phyloP scores from a whole-genome alignment of 2,888 invertebrate species.

The Dorcus parallelipipedus region DNA sequence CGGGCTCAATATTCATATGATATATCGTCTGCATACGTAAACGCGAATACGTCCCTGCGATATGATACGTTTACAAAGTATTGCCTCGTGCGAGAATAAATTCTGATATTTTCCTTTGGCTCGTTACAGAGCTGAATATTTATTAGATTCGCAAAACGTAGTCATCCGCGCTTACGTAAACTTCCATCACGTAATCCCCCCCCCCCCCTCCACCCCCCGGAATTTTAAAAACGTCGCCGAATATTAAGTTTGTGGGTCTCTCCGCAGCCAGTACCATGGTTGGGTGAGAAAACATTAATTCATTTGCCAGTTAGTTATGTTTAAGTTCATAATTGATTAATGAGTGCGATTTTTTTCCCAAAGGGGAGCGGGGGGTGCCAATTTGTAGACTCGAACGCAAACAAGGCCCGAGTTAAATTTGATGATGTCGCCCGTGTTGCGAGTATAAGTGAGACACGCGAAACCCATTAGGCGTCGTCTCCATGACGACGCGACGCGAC shows the following conservation, averaged over 20 bases:
- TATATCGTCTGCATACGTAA: slow-evolving; percentile 11
- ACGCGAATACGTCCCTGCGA: slow-evolving; percentile 9
- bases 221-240: too few species aligned
- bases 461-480: not conserved
- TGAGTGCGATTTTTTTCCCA: too few species aligned
- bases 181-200: not conserved
- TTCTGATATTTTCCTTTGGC: not conserved
- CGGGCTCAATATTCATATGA: slow-evolving; percentile 9
- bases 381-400: not conserved
- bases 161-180: not conserved
- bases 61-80: slow-evolving; percentile 13
- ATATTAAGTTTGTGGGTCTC: too few species aligned
- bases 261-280: too few species aligned
- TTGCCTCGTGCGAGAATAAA: slow-evolving; percentile 2
- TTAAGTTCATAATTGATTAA: too few species aligned
- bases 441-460: not conserved
- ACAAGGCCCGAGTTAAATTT: not conserved
- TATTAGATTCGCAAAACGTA: slow-evolving; percentile 5
- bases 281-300: too few species aligned
- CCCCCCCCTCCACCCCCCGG: too few species aligned
- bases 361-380: too few species aligned
- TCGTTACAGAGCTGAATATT: slow-evolving; percentile 4
- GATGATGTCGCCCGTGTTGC: not conserved
- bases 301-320: too few species aligned
- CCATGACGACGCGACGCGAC: not conserved